Evolutionary conservation across 1,140 invertebrate species (phyloP), one percentile per base, ranked within the genome.

Genomic region (Apis dorsata): DNA sequence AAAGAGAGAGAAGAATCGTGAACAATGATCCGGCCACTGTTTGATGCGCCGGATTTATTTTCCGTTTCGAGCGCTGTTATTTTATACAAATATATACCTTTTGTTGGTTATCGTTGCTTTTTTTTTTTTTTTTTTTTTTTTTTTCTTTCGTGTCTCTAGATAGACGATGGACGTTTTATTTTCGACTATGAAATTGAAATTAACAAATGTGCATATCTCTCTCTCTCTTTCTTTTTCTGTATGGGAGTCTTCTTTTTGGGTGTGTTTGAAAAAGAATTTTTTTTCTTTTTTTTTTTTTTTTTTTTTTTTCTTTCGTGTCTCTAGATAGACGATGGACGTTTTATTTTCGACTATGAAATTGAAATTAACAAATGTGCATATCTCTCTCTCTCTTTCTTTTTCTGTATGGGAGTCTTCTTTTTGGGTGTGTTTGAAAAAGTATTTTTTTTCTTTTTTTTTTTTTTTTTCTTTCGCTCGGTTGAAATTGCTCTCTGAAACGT

Each of bases 1-100:
- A n/a, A 62, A 72, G 4, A 21, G 55, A 15, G 28, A 10, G 34
- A 10, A 4, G 13, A 78, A 19, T 19, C 28, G 59, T 8, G 62
- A 68, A 81, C 79, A 59, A 81, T 59, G 78, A 73, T 63, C 60
- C 12, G 24, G 34, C 51, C 17, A 60, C 77, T n/a, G 19, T 73
- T 80, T 65, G 49, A 65, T 70, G 59, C 51, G 19, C 12, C 9
- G 13, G 49, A 63, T 80, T 80, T 80, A 73, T 80, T 80, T 63
- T 19, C 34, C 10, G 34, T 80, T 49, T 57, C 60, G 28, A 63
- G 60, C 49, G 21, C 13, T 21, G 55, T 19, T 1, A 28, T 55
- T 69, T 17, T 66, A 66, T 49, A 68, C 75, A 75, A 81, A 66
- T 28, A 4, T 34, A 34, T 34, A 17, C 7, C 28, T 34, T 2